Percentiles rank a stretch among this genome's conserved stretches.
phyloP scores from a whole-genome alignment of 2,113 vertebrate species.

The Recurvirostra avosetta region DNA sequence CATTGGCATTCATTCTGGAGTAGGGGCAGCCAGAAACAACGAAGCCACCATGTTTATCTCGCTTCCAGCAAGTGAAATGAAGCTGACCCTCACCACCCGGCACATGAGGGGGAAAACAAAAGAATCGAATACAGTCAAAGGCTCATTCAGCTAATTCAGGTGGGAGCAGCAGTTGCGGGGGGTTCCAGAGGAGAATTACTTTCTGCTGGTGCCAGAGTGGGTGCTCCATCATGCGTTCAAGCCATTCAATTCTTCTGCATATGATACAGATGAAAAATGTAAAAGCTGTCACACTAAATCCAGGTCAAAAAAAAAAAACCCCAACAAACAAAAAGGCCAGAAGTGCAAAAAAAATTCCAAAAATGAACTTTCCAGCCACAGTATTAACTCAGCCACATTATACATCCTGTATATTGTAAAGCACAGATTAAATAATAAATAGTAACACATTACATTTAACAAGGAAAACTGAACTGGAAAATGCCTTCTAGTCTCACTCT shows the following conservation, averaged over 20 bases:
- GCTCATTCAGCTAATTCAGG: neutral
- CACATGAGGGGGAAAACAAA: neutral
- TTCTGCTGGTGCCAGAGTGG: neutral
- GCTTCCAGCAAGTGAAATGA: neutral
- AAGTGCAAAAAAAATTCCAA: neutral
- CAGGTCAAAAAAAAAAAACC: neutral
- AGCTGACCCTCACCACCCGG: neutral
- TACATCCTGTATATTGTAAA: neutral
- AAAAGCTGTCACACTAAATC: neutral
- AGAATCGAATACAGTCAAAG: rapidly evolving
- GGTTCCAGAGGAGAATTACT: neutral
- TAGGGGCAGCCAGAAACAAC: neutral
- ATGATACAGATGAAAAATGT: neutral
- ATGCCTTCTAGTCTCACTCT: neutral
- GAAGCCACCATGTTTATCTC: neutral
- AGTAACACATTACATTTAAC: neutral
- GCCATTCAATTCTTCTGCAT: neutral
- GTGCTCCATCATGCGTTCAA: neutral
- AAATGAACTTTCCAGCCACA: neutral
- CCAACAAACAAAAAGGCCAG: neutral
- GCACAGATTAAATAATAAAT: neutral
- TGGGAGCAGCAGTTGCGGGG: neutral
- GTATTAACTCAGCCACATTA: neutral
- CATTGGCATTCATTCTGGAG: neutral
- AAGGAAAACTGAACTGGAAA: constrained; percentile 3